Base-by-base conservation (phyloP, 2,797 vertebrate species). In the Sternarchorhynchus goeldii region DNA sequence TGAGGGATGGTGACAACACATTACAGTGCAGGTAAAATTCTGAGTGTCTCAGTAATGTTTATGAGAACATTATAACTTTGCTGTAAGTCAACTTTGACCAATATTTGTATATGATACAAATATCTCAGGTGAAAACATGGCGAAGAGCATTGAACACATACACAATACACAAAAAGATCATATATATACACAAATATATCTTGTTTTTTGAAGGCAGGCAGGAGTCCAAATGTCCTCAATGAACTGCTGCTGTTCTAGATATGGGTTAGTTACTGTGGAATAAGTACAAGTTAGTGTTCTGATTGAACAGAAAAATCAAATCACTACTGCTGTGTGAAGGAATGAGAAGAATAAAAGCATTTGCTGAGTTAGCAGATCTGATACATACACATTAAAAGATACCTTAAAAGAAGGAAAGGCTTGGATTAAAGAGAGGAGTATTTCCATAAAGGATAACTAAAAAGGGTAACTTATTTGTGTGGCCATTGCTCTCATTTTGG, bases 261-360 rank as follows among this genome's bases (percentile, higher is more conserved):
- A 56, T 56, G 50, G 16, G 25, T 65, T 75, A 75, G 41, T 64
- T 75, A n/a, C 4, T 5, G 34, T 64, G 60, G 50, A 53, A 55
- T 55, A n/a, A 64, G 14, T 5, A 63, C 31, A 55, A n/a, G 41
- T 55, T 55, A 69, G 67, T 32, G 21, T 56, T 56, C 21, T 55
- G 5, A 34, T 14, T 55, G n/a, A 20, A 45, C 1, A 66, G 20
- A 41, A 66, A 45, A 36, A 21, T 20, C 21, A n/a, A 65, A 3
- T 36, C 8, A 0, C n/a, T 29, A 69, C 14, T 55, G 10, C 41
- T 17, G 12, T 50, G 41, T 53, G 66, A 21, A 55, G 6, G n/a
- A 66, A 14, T 39, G 6, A 21, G 18, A 8, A 66, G 2, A 8
- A 65, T 20, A 4, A 66, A 21, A 20, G n/a, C 39, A 50, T 50